Conservation (phyloP, 1,140 invertebrate species). For the Dendrolimus kikuchii region DNA sequence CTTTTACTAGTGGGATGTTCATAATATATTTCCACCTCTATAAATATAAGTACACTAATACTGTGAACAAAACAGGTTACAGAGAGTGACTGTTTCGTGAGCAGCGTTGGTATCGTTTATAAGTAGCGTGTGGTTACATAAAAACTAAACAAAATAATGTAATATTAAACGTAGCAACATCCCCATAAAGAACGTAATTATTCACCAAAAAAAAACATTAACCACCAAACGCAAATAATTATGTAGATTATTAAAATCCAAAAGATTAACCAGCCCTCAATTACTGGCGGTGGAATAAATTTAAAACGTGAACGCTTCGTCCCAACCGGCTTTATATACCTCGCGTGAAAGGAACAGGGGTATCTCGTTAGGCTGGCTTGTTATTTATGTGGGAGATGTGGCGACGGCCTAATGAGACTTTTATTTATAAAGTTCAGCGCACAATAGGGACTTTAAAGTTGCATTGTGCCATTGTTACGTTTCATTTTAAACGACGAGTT, state of each 20-base stretch:
- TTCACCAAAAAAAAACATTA: constrained; percentile 3
- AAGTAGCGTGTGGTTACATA: too few species aligned
- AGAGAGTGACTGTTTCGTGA: too few species aligned
- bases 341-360: constrained; percentile 24
- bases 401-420: constrained; percentile 59
- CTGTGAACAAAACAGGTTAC: too few species aligned
- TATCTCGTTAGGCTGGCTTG: constrained; percentile 42
- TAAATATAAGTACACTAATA: too few species aligned
- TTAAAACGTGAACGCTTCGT: constrained; percentile 5
- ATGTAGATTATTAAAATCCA: too few species aligned
- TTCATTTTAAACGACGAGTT: constrained; percentile 59
- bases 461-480: constrained; percentile 64
- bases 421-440: constrained; percentile 61
- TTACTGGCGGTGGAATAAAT: constrained; percentile 14
- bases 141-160: too few species aligned
- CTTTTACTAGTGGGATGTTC: too few species aligned
- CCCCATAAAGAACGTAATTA: constrained; percentile 6
- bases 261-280: constrained; percentile 1
- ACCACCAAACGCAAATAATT: background rate
- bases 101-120: too few species aligned
- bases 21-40: too few species aligned
- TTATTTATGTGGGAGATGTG: constrained; percentile 56
- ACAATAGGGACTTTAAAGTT: constrained; percentile 56
- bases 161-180: too few species aligned
- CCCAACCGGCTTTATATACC: constrained; percentile 7